Evolutionary conservation across 2,797 vertebrate species (phyloP), one percentile per base, ranked within the genome.

Genomic region (Neopelma chrysocephalum): DNA sequence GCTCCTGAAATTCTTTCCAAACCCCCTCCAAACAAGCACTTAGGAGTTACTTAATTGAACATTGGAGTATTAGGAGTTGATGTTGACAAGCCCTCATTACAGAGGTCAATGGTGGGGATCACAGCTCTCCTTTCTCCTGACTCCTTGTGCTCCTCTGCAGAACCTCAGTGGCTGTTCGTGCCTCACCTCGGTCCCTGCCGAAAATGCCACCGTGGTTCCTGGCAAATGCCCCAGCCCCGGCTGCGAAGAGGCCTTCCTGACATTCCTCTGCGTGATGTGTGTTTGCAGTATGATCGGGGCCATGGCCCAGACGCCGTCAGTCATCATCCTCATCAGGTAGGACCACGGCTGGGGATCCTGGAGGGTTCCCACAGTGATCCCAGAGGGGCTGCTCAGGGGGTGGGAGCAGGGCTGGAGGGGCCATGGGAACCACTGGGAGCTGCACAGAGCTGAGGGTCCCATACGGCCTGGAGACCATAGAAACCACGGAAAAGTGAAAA

Each of bases 291-390:
- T 99, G 98, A 99, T 99, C 0, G 99, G 99, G 78, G 99, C 99
- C 90, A 99, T 99, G 99, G 99, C 99, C 1, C 99, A 99, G 98
- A 99, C 99, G 0, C 99, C 99, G 3, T 99, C 99, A 0, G 99
- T 99, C 94, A 99, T 99, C 97, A 99, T 99, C 89, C 98, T 99
- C 31, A 99, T 99, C 98, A 99, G 99, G 99, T 99, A 92, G 94
- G 97, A 18, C 2, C 1, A 0, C 9, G 3, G 32, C 36, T 0
- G 42, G 22, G 61, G 53, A 56, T 6, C 20, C 11, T 14, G 40
- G 40, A 40, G 40, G 40, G 40, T 40, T 40, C 40, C 40, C 40
- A 40, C 40, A 0, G 1, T 6, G 40, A 29, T 38, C 42, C 23
- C 3, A 6, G 5, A 1, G 11, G 23, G 54, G 38, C 80, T 82